These are phyloP conservation scores for Shargacucullia verbasci DNA, from an alignment of 2,888 invertebrate species.

Conservation along the genomic window DNA sequence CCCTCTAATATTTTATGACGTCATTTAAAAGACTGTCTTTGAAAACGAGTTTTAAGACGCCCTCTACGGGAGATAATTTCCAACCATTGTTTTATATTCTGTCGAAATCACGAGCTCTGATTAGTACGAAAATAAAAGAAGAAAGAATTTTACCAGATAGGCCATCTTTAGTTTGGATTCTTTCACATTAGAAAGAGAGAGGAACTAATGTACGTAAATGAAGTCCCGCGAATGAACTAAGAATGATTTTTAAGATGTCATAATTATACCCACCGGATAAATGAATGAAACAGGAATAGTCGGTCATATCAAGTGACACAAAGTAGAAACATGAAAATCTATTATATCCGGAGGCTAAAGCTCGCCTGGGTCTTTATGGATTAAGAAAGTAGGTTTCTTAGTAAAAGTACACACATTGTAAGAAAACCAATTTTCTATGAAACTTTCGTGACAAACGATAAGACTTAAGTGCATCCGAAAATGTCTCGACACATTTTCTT, in stretches of 20 bases:
- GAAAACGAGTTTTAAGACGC: constrained; percentile 71
- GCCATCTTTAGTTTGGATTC: neutral
- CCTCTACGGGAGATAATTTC: constrained; percentile 65
- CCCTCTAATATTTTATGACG: constrained; percentile 80
- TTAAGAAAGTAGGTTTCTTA: too few species aligned
- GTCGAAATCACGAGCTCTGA: constrained; percentile 52
- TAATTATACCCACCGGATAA: too few species aligned
- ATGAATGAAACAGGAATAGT: too few species aligned
- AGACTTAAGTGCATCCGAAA: constrained; percentile 62
- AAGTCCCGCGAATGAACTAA: too few species aligned
- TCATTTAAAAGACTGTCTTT: constrained; percentile 79
- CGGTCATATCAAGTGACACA: too few species aligned
- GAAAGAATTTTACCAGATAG: constrained; percentile 12
- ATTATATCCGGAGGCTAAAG: too few species aligned
- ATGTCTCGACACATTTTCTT: constrained; percentile 59
- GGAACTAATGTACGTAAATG: too few species aligned
- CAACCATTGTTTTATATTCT: constrained; percentile 61
- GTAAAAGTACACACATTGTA: constrained; percentile 24
- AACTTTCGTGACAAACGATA: constrained; percentile 58
- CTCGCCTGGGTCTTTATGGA: too few species aligned
- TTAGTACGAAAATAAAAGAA: constrained; percentile 56
- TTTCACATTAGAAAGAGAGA: too few species aligned
- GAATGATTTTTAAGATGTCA: too few species aligned
- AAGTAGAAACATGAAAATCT: too few species aligned
- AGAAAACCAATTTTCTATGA: constrained; percentile 26